A percentile compares a stretch with the other conserved stretches of the same genome.
These are phyloP conservation scores for Empidonax traillii DNA, from an alignment of 2,113 vertebrate species.

Conservation along the genomic window DNA sequence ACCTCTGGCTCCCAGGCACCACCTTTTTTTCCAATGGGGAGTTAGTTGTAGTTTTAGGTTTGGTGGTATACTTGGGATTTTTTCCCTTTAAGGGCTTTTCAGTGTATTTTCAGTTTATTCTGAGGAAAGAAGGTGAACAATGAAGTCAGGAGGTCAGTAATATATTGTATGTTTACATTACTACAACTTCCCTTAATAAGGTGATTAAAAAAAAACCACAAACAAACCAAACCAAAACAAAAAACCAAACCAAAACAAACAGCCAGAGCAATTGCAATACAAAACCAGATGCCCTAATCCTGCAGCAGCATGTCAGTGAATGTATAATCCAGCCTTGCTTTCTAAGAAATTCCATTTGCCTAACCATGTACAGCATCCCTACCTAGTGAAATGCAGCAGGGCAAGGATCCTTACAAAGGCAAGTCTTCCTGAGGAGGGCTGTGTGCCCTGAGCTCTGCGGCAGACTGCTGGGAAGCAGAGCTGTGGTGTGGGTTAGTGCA, in stretches of 20 bases:
- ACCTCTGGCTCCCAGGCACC: not conserved
- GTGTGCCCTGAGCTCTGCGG: not conserved
- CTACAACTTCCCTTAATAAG: not conserved
- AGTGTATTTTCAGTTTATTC: not conserved
- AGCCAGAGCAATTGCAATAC: not conserved
- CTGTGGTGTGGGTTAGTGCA: not conserved
- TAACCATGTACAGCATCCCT: not conserved
- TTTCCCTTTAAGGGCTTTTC: not conserved
- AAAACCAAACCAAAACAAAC: not conserved
- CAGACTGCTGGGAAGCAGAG: not conserved
- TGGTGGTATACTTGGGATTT: not conserved
- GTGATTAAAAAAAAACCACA: not conserved
- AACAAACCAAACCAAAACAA: not conserved
- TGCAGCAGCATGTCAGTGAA: not conserved
- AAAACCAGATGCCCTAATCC: not conserved
- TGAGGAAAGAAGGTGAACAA: not conserved
- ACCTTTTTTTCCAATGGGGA: not conserved
- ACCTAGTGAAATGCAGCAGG: not conserved
- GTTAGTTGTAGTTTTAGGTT: not conserved
- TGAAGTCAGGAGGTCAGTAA: not conserved
- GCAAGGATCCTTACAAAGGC: not conserved
- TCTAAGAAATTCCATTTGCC: not conserved
- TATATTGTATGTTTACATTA: not conserved
- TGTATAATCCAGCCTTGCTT: not conserved
- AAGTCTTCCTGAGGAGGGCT: not conserved